These are phyloP conservation scores for Bhutanitis thaidina DNA, from an alignment of 2,888 invertebrate genomes.

Conservation along the genomic window DNA sequence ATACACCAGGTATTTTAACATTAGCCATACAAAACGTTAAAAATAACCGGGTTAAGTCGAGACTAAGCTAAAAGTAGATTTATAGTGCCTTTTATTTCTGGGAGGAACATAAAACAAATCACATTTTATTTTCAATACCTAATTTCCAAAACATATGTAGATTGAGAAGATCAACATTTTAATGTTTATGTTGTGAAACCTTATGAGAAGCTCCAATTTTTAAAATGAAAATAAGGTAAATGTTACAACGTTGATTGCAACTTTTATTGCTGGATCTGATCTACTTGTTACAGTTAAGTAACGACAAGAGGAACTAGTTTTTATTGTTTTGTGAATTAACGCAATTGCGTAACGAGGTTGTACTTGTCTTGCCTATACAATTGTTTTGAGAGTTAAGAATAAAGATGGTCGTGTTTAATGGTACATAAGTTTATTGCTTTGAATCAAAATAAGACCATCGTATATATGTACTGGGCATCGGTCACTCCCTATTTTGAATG, in stretches of 20 bases:
- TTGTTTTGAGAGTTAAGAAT: background rate
- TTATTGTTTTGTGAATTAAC: constrained; percentile 19
- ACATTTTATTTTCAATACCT: no score
- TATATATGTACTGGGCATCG: no score
- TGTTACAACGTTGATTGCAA: constrained; percentile 10
- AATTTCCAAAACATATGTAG: no score
- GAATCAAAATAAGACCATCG: background rate
- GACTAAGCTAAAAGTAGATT: no score
- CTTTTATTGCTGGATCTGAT: constrained; percentile 14
- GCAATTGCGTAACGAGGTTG: constrained; percentile 4
- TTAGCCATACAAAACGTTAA: no score
- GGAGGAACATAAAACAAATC: no score
- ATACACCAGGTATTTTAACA: no score
- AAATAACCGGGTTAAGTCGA: no score
- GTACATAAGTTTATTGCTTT: background rate
- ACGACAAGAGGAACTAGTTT: constrained; percentile 11
- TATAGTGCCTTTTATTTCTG: no score
- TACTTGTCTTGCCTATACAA: background rate
- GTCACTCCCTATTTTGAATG: no score
- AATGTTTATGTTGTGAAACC: no score
- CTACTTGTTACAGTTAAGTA: constrained; percentile 15
- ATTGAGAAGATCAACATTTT: no score
- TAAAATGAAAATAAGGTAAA: background rate
- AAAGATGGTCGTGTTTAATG: constrained; percentile 1
- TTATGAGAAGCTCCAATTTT: background rate